Base-by-base conservation (phyloP, 2,797 vertebrate genomes). In the Acipenser oxyrinchus region DNA sequence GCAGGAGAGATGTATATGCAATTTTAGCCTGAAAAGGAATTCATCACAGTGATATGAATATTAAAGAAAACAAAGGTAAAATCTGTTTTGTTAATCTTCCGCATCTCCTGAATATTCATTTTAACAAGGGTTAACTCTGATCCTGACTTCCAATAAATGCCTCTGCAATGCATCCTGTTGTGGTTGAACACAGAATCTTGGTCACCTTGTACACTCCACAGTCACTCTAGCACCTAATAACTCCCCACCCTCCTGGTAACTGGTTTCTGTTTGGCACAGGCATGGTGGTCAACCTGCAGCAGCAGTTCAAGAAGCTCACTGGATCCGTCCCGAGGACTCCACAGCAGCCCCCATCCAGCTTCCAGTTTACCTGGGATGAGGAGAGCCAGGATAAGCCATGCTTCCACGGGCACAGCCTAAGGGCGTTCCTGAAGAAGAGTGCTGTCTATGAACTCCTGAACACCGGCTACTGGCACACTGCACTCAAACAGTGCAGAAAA, bases 331-430 rank as follows among this genome's bases (percentile, higher is more conserved):
- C 15, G 65, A 8, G 67, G 66, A 52, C 69, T 68, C 76, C 75
- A 64, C 79, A 77, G 65, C 76, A 71, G 62, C 68, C 69, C 18
- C 82, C 87, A 71, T 87, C 87, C 12, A 90, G 85, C 77, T 93
- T 93, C 79, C 82, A 84, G 75, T 87, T 94, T 68, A 79, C 15
- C 1, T 93, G 92, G 92, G 83, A 82, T 59, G 74, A 83, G 59
- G 84, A 79, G 69, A 80, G 72, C 50, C 50, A 75, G 13, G 74
- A 80, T 63, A 74, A 66, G 66, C 78, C 66, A 57, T 91, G 90
- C 73, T 90, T 93, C 79, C 85, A 86, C 0, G 64, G 79, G 7
- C 84, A 86, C 53, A 82, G 77, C 73, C 83, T 94, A 66, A 76
- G 78, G 79, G 85, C 73, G 62, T 3, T 87, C 73, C 68, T 87